These are phyloP conservation scores for Cygnus atratus DNA, from an alignment of 2,113 vertebrate species.

Conservation along the genomic window DNA sequence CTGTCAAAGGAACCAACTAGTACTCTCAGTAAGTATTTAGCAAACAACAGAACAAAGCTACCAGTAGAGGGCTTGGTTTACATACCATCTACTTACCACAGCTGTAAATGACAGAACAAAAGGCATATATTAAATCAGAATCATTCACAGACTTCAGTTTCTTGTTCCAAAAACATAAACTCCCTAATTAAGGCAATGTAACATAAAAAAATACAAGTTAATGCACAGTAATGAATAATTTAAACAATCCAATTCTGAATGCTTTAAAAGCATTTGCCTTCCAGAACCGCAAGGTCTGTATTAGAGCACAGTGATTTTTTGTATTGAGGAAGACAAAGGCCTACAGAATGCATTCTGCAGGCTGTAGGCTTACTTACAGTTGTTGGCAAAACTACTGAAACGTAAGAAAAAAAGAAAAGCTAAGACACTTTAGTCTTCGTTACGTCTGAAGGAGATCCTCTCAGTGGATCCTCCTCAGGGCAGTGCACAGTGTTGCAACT, in stretches of 20 bases:
- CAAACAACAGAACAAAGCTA: neutral
- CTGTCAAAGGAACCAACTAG: neutral
- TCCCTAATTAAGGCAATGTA: neutral
- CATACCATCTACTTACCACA: neutral
- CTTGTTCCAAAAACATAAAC: neutral
- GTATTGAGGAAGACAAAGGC: neutral
- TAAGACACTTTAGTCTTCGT: neutral
- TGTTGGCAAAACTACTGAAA: neutral
- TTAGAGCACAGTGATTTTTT: accelerated
- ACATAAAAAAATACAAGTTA: neutral
- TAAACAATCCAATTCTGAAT: neutral
- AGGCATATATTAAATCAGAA: neutral
- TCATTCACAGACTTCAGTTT: accelerated
- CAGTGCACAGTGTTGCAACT: neutral
- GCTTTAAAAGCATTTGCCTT: neutral
- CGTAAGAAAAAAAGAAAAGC: accelerated
- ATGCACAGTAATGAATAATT: neutral
- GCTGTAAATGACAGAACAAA: neutral
- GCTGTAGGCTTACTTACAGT: neutral
- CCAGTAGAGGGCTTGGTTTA: conserved; percentile 43
- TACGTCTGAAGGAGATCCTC: neutral
- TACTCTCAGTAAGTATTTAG: neutral
- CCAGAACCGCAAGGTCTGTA: neutral
- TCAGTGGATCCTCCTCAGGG: neutral
- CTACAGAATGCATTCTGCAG: neutral